Evolutionary conservation across 1,140 invertebrate species (phyloP).

Genomic region (Brachionus sp.): DNA sequence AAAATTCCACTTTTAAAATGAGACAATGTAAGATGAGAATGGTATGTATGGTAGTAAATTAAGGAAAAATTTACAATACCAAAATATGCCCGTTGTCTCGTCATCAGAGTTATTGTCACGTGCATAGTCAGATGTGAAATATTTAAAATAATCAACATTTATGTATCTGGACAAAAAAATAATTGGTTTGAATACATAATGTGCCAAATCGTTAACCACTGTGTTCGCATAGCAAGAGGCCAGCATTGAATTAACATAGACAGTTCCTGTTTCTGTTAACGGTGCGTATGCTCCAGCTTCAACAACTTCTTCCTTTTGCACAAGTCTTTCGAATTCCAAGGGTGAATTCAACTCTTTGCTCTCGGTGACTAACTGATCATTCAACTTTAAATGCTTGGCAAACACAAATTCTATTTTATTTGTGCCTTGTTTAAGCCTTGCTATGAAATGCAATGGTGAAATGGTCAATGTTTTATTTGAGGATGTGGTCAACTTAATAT

Average conservation of each 20-base stretch:
- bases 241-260: slow-evolving; percentile 82
- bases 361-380: slow-evolving; percentile 52
- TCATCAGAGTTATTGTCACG: neutral
- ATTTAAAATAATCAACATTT: slow-evolving; percentile 4
- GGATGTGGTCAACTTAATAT: neutral
- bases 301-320: slow-evolving; percentile 63
- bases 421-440: neutral
- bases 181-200: slow-evolving; percentile 21
- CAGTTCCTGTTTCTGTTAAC: slow-evolving; percentile 76
- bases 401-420: slow-evolving; percentile 46
- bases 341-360: neutral
- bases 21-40: slow-evolving; percentile 34
- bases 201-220: neutral
- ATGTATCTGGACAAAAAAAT: slow-evolving; percentile 13
- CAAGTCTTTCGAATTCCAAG: slow-evolving; percentile 64
- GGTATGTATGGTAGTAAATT: slow-evolving; percentile 39
- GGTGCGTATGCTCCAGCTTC: slow-evolving; percentile 79
- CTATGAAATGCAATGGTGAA: slow-evolving; percentile 22
- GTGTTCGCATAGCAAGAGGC: slow-evolving; percentile 82
- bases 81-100: neutral
- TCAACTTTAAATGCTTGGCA: slow-evolving; percentile 53
- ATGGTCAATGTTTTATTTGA: slow-evolving; percentile 29
- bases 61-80: slow-evolving; percentile 25
- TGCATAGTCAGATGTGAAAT: neutral
- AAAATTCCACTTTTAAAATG: neutral